These are phyloP conservation scores for Pipra filicauda DNA, from an alignment of 2,113 vertebrate species.

Conservation along the genomic window DNA sequence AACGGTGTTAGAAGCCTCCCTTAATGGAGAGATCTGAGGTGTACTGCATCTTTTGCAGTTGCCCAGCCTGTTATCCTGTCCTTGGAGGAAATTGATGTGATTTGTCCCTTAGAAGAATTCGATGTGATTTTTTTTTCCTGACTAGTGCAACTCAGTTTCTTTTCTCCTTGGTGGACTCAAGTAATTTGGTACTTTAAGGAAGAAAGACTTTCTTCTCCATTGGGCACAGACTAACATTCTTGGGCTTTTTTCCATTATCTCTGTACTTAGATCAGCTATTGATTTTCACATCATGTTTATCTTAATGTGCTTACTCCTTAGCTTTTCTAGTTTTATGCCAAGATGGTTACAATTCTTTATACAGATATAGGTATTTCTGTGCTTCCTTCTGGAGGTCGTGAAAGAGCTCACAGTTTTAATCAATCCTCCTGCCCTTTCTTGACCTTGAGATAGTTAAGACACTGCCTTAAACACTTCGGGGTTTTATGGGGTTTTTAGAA, in stretches of 20 bases:
- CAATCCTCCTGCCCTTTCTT: neutral
- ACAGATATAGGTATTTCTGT: neutral
- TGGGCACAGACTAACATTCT: neutral
- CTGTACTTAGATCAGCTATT: neutral
- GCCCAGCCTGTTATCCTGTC: neutral
- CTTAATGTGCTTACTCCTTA: neutral
- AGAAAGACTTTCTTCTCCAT: neutral
- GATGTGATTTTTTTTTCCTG: neutral
- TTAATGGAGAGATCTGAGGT: neutral
- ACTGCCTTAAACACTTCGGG: neutral
- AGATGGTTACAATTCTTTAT: neutral
- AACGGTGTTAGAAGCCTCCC: neutral
- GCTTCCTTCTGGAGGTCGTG: neutral
- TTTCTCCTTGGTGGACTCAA: neutral
- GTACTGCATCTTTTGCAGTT: neutral
- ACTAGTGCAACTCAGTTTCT: neutral
- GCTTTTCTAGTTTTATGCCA: neutral
- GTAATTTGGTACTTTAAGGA: neutral
- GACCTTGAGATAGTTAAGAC: neutral
- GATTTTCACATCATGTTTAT: neutral
- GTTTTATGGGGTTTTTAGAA: neutral
- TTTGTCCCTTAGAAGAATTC: neutral
- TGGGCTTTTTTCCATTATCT: neutral
- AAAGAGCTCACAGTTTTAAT: neutral
- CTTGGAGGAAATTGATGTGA: neutral